A percentile compares a stretch with the other conserved stretches of the same genome.
Evolutionary conservation across 1,140 invertebrate genomes (phyloP).

Genomic region (Drosophila pallidifrons): DNA sequence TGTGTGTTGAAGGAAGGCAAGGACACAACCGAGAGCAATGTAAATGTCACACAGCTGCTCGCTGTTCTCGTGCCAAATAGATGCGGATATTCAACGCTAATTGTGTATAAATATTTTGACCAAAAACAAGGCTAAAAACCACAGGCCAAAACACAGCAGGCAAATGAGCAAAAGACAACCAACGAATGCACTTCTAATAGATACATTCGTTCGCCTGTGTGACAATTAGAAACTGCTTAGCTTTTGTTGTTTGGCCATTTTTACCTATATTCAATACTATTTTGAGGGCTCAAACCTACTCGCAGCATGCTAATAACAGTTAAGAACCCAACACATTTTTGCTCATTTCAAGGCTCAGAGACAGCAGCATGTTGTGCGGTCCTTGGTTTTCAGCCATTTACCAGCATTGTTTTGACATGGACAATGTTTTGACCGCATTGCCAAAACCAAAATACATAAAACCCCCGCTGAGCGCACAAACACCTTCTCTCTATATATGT

Average conservation of each 20-base stretch:
- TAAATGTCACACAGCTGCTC: background rate
- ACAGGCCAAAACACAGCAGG: background rate
- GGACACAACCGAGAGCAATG: background rate
- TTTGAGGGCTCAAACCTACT: constrained; percentile 25
- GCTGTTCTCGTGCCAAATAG: constrained; percentile 56
- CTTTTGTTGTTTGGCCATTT: constrained; percentile 37
- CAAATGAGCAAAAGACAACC: constrained; percentile 33
- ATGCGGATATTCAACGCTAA: constrained; percentile 54
- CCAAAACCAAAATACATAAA: constrained; percentile 67
- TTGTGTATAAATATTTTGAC: constrained; percentile 80
- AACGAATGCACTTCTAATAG: constrained; percentile 23
- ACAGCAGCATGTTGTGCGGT: constrained; percentile 63
- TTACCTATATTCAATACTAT: no score
- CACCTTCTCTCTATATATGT: background rate
- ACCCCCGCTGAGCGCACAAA: constrained; percentile 4
- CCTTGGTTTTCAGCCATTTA: constrained; percentile 17
- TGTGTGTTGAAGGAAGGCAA: constrained; percentile 39
- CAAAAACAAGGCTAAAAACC: constrained; percentile 25
- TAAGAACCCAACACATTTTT: constrained; percentile 64
- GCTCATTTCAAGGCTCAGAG: constrained; percentile 74
- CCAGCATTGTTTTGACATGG: constrained; percentile 65
- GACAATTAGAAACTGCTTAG: constrained; percentile 81
- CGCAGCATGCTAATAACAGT: constrained; percentile 80
- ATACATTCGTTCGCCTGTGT: constrained; percentile 37
- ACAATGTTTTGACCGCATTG: constrained; percentile 83